A percentile compares a stretch with the other conserved stretches of the same genome.
Conservation (phyloP, 2,797 vertebrate genomes). For the Limosa lapponica region DNA sequence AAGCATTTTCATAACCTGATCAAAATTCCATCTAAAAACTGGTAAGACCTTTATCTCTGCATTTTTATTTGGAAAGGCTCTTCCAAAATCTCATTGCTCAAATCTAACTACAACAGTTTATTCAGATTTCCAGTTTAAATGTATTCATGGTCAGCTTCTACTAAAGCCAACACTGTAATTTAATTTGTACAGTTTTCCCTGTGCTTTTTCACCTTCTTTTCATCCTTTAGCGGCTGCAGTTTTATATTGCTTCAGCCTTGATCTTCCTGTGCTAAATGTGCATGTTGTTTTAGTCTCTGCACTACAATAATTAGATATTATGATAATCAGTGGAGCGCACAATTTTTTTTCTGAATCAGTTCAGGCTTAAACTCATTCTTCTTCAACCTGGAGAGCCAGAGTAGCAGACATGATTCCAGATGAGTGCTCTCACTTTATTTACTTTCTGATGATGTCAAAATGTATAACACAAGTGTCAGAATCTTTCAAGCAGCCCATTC, state of each 20-base stretch:
- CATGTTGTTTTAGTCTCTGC: not conserved
- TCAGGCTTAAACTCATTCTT: not conserved
- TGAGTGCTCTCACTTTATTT: not conserved
- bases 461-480: not conserved
- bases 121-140: not conserved
- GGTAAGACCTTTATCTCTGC: not conserved
- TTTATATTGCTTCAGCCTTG: not conserved
- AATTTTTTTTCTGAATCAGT: not conserved
- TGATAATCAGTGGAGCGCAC: not conserved
- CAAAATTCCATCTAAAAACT: not conserved
- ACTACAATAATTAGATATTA: not conserved
- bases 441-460: not conserved
- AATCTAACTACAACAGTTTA: not conserved
- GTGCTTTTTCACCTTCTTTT: not conserved
- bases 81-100: not conserved
- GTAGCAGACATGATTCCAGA: not conserved
- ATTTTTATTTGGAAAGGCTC: not conserved
- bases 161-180: not conserved
- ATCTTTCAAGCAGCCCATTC: not conserved
- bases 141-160: not conserved
- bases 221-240: not conserved
- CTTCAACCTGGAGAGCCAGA: not conserved
- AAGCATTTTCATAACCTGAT: not conserved
- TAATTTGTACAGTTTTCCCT: not conserved
- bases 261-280: not conserved